Evolutionary conservation across 2,888 invertebrate genomes (phyloP).

Genomic region (Eulithis testata): DNA sequence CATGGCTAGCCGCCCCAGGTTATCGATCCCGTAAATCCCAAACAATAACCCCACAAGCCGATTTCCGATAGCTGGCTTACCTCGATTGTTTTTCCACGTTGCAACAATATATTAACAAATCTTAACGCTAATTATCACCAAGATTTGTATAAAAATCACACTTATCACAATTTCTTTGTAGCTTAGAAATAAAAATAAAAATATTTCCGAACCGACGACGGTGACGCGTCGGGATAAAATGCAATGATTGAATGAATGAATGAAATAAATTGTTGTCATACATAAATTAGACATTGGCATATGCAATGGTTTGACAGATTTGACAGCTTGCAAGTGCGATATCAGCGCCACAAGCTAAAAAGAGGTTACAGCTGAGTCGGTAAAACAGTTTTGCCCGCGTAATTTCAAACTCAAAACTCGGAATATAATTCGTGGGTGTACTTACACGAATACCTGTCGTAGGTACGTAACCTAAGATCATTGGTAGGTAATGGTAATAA

Average conservation of each 20-base stretch:
- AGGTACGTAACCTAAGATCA: too few relatives aligned
- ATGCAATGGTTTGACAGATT: slow-evolving; percentile 12
- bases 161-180: slow-evolving; percentile 82
- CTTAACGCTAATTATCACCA: slow-evolving; percentile 82
- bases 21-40: slow-evolving; percentile 83
- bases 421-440: too few relatives aligned
- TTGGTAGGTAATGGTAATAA: too few relatives aligned
- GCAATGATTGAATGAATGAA: slow-evolving; percentile 8
- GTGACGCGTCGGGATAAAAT: slow-evolving; percentile 73
- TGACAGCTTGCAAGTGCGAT: slow-evolving; percentile 7
- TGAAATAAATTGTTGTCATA: slow-evolving; percentile 9
- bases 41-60: slow-evolving; percentile 71
- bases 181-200: slow-evolving; percentile 76
- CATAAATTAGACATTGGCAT: slow-evolving; percentile 21
- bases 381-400: too few relatives aligned
- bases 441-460: too few relatives aligned
- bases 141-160: slow-evolving; percentile 82
- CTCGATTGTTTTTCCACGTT: slow-evolving; percentile 76
- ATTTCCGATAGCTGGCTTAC: slow-evolving; percentile 65
- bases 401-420: too few relatives aligned
- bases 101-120: slow-evolving; percentile 81
- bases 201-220: slow-evolving; percentile 65
- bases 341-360: slow-evolving; percentile 9
- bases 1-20: slow-evolving; percentile 82
- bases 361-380: background rate